Percentiles rank a stretch among this genome's conserved stretches.
Conservation (phyloP, 2,113 vertebrate genomes). For the Gorilla gorilla region DNA sequence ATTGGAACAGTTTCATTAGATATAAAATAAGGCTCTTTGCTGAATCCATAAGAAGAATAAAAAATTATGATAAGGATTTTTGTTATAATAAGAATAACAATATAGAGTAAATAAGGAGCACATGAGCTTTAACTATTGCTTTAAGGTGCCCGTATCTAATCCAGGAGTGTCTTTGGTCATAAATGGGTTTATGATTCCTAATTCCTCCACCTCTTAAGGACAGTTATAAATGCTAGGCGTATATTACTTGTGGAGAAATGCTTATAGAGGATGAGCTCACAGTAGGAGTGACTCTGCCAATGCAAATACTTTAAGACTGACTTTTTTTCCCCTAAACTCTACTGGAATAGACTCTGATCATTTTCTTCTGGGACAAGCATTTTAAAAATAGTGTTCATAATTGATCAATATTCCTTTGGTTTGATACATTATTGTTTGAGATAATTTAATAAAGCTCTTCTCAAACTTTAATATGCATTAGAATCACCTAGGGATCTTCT, state of each 20-base stretch:
- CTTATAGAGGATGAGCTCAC: neutral
- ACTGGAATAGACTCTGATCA: neutral
- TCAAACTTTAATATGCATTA: neutral
- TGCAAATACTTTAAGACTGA: neutral
- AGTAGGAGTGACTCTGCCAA: neutral
- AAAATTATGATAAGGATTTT: neutral
- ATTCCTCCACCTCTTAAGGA: neutral
- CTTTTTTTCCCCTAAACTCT: neutral
- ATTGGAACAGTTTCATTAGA: neutral
- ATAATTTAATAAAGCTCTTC: neutral
- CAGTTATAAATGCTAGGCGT: neutral
- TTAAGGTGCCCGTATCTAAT: neutral
- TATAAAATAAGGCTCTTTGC: neutral
- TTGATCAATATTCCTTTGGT: neutral
- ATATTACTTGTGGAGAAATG: neutral
- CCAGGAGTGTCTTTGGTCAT: neutral
- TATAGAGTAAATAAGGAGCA: neutral
- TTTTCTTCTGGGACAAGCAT: neutral
- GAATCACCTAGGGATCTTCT: neutral
- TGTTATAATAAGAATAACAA: neutral
- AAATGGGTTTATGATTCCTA: neutral
- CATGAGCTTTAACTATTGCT: neutral
- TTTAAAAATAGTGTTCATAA: neutral
- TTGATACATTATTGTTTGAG: neutral
- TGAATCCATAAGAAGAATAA: neutral